Evolutionary conservation across 2,888 invertebrate genomes (phyloP).

Genomic region (Limnephilus marmoratus): DNA sequence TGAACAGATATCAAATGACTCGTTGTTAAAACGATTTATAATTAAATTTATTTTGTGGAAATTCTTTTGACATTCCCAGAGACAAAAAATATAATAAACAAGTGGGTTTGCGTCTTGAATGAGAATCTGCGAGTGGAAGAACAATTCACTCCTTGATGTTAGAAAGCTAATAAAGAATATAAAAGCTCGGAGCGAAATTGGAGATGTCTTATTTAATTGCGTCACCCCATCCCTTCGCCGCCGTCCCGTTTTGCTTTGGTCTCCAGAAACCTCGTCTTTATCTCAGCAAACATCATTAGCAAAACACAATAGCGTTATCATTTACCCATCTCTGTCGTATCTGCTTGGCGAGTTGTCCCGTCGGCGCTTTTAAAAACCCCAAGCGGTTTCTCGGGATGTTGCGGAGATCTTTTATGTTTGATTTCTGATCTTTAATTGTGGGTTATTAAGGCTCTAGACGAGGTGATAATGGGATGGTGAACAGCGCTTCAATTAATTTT

Average conservation of each 20-base stretch:
- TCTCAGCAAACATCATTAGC: conserved; percentile 65
- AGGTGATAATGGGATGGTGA: neutral
- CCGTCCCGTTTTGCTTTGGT: conserved; percentile 45
- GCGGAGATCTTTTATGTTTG: neutral
- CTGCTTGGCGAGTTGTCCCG: conserved; percentile 54
- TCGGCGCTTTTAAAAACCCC: conserved; percentile 31
- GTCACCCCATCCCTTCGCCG: conserved; percentile 46
- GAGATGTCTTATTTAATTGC: conserved; percentile 63
- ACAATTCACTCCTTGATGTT: conserved; percentile 56
- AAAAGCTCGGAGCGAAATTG: conserved; percentile 53
- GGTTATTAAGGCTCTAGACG: neutral
- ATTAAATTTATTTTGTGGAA: conserved; percentile 14
- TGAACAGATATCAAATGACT: conserved; percentile 28
- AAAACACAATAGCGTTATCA: conserved; percentile 65
- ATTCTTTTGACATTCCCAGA: conserved; percentile 33
- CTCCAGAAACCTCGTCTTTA: conserved; percentile 50
- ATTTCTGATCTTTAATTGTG: neutral
- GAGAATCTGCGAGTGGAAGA: conserved; percentile 42
- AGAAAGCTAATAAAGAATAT: conserved; percentile 62
- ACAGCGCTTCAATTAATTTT: neutral
- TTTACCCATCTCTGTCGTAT: conserved; percentile 61
- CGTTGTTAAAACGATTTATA: conserved; percentile 29
- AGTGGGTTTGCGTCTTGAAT: conserved; percentile 2
- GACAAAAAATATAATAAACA: neutral
- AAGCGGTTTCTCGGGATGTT: conserved; percentile 43